Conservation (phyloP, 2,888 invertebrate species). For the Coremacera marginata region DNA sequence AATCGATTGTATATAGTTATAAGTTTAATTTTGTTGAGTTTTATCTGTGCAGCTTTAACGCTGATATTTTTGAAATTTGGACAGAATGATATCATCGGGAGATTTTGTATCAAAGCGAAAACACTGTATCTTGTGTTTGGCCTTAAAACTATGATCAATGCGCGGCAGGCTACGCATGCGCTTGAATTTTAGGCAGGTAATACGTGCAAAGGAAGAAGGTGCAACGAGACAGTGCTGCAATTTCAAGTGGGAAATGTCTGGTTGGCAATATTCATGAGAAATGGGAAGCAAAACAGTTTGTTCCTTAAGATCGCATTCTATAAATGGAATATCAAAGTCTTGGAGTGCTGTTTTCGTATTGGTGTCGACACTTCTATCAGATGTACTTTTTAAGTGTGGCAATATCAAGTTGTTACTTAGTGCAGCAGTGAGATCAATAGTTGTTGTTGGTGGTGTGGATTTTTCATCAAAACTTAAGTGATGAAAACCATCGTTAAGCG, state of each 20-base stretch:
- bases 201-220: slow-evolving; percentile 53
- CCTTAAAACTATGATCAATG: slow-evolving; percentile 51
- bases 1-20: background rate
- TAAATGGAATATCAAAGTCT: slow-evolving; percentile 55
- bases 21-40: background rate
- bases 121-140: slow-evolving; percentile 53
- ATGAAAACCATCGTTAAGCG: slow-evolving; percentile 23
- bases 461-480: slow-evolving; percentile 38
- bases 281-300: slow-evolving; percentile 31
- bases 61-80: slow-evolving; percentile 55
- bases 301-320: slow-evolving; percentile 54
- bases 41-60: slow-evolving; percentile 40
- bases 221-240: slow-evolving; percentile 38
- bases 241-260: slow-evolving; percentile 44
- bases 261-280: slow-evolving; percentile 49
- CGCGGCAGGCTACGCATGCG: slow-evolving; percentile 40
- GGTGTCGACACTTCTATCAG: slow-evolving; percentile 11
- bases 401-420: slow-evolving; percentile 49
- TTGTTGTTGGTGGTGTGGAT: slow-evolving; percentile 8
- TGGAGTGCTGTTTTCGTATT: background rate
- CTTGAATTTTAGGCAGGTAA: slow-evolving; percentile 49
- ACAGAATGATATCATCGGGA: slow-evolving; percentile 62
- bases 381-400: slow-evolving; percentile 25
- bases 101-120: slow-evolving; percentile 63
- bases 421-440: slow-evolving; percentile 61